A percentile compares a stretch with the other conserved stretches of the same genome.
Evolutionary conservation across 2,797 vertebrate genomes (phyloP).

Genomic region (Rhodeus uyekii): DNA sequence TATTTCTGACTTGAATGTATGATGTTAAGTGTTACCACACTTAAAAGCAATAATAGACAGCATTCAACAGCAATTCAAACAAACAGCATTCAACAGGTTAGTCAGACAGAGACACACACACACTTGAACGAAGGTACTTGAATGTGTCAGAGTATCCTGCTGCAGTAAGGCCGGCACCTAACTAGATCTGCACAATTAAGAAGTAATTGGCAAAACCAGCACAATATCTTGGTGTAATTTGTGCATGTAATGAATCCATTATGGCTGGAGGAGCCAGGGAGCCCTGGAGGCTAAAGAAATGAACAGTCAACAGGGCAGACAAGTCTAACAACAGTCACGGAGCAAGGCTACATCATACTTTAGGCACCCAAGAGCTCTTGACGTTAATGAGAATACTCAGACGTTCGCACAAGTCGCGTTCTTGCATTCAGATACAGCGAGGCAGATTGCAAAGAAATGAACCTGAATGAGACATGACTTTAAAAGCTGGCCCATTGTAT

Average conservation of each 20-base stretch:
- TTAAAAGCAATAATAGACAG: neutral
- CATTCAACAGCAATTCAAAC: no score
- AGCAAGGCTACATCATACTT: neutral
- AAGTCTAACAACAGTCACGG: conserved; percentile 31
- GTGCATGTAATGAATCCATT: conserved; percentile 55
- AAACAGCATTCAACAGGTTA: neutral
- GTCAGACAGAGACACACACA: neutral
- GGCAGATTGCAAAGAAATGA: neutral
- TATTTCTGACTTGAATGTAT: neutral
- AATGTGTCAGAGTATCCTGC: conserved; percentile 9
- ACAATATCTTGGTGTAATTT: conserved; percentile 49
- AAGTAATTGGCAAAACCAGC: conserved; percentile 41
- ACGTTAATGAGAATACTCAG: neutral
- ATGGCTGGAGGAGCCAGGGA: conserved; percentile 12
- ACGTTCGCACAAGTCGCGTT: neutral
- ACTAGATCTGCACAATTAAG: conserved; percentile 42
- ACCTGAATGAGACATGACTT: neutral
- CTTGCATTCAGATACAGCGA: neutral
- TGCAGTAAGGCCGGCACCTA: conserved; percentile 26
- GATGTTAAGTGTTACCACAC: neutral
- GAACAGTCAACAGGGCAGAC: conserved; percentile 17
- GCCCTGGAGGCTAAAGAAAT: conserved; percentile 35
- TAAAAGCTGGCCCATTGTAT: neutral
- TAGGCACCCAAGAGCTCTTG: neutral
- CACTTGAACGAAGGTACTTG: neutral